Evolutionary conservation across 2,888 invertebrate species (phyloP).

Genomic region (Scaeva pyrastri): DNA sequence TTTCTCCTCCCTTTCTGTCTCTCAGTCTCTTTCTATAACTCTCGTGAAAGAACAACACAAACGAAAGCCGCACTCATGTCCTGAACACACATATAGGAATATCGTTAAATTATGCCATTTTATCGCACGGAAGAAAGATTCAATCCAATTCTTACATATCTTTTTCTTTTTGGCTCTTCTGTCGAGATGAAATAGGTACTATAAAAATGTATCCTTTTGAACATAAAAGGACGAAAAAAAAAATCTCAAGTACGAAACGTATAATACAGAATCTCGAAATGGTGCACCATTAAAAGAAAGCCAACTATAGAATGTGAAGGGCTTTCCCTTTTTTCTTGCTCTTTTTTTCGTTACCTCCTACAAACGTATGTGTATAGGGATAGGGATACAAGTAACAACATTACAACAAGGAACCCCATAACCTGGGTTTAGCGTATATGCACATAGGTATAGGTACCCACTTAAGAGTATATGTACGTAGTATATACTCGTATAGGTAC

Average conservation of each 20-base stretch:
- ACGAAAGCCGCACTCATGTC: conserved; percentile 13
- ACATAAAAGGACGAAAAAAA: conserved; percentile 54
- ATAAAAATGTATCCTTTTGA: conserved; percentile 56
- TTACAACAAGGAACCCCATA: conserved; percentile 27
- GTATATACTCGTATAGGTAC: too few species aligned
- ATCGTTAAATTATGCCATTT: conserved; percentile 70
- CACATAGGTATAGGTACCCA: not conserved
- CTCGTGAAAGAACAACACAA: not conserved
- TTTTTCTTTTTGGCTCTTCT: conserved; percentile 14
- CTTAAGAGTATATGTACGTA: not conserved
- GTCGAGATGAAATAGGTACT: conserved; percentile 44
- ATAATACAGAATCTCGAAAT: conserved; percentile 43
- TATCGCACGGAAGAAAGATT: conserved; percentile 71
- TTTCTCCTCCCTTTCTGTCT: not conserved
- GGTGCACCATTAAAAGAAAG: conserved; percentile 72
- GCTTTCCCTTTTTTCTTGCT: not conserved
- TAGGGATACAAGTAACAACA: too few species aligned
- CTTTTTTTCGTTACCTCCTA: not conserved
- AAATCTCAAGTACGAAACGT: conserved; percentile 41
- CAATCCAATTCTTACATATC: conserved; percentile 51
- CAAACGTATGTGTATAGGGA: too few species aligned
- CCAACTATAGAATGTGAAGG: conserved; percentile 66
- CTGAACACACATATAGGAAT: not conserved
- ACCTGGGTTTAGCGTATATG: not conserved
- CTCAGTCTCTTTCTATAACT: too few species aligned